Conservation (phyloP, 1,140 invertebrate genomes). For the Nixonia krombeini region DNA sequence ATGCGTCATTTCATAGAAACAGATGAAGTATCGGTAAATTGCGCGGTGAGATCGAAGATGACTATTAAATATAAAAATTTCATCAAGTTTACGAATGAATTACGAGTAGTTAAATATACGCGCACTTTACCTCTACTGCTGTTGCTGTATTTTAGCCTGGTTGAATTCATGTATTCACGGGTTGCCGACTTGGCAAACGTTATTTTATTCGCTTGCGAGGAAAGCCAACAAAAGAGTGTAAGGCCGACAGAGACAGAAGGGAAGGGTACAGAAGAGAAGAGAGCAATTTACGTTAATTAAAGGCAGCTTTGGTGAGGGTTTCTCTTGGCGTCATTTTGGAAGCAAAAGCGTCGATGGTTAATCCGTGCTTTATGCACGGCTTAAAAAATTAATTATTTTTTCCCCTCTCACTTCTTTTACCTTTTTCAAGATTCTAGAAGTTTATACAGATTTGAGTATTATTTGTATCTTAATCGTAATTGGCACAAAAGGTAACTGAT, state of each 20-base stretch:
- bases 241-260: constrained; percentile 39
- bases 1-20: too few species aligned
- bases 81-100: constrained; percentile 48
- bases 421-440: constrained; percentile 29
- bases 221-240: constrained; percentile 49
- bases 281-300: constrained; percentile 68
- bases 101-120: constrained; percentile 48
- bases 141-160: constrained; percentile 51
- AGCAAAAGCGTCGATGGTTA: constrained; percentile 52
- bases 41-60: too few species aligned
- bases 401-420: constrained; percentile 32
- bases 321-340: constrained; percentile 52
- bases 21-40: too few species aligned
- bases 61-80: constrained; percentile 45
- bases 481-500: too few species aligned
- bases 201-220: constrained; percentile 54
- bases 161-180: constrained; percentile 52
- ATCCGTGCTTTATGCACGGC: constrained; percentile 51
- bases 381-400: constrained; percentile 53
- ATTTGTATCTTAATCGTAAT: too few species aligned
- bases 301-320: constrained; percentile 57
- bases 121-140: constrained; percentile 43
- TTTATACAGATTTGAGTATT: too few species aligned
- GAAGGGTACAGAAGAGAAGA: constrained; percentile 42
- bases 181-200: constrained; percentile 51